Evolutionary conservation across 2,888 invertebrate genomes (phyloP).

Genomic region (Oxycera nigricornis): DNA sequence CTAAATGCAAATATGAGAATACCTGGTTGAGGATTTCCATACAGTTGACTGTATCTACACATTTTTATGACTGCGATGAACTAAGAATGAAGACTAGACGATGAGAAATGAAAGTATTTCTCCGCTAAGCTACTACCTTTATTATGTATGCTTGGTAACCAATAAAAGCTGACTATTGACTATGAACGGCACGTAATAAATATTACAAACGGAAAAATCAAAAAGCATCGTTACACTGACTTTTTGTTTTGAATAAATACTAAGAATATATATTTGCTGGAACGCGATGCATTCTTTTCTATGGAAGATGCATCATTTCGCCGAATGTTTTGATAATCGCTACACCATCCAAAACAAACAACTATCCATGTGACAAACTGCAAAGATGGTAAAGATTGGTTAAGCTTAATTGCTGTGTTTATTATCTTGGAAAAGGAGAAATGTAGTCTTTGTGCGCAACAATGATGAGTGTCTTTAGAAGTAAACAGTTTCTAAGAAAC

Average conservation of each 20-base stretch:
- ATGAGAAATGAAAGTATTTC: background rate
- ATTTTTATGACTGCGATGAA: too few relatives aligned
- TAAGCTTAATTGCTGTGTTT: background rate
- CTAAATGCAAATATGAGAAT: background rate
- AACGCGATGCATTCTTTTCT: too few relatives aligned
- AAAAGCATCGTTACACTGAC: too few relatives aligned
- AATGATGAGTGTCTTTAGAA: background rate
- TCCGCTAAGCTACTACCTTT: background rate
- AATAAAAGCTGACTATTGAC: background rate
- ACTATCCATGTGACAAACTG: background rate
- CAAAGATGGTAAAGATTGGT: background rate
- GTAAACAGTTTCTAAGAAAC: background rate
- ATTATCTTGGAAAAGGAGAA: background rate
- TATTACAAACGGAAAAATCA: too few relatives aligned
- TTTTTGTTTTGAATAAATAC: too few relatives aligned
- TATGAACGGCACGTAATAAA: too few relatives aligned
- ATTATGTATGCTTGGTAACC: background rate
- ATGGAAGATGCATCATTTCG: too few relatives aligned
- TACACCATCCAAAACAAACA: background rate
- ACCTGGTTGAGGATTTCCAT: background rate
- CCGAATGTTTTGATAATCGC: too few relatives aligned
- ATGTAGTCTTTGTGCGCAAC: background rate
- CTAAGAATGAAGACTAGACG: background rate
- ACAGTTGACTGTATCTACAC: background rate
- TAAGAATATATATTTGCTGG: too few relatives aligned